A percentile compares a stretch with the other conserved stretches of the same genome.
phyloP scores from a whole-genome alignment of 2,797 vertebrate species.

The Spondyliosoma cantharus region DNA sequence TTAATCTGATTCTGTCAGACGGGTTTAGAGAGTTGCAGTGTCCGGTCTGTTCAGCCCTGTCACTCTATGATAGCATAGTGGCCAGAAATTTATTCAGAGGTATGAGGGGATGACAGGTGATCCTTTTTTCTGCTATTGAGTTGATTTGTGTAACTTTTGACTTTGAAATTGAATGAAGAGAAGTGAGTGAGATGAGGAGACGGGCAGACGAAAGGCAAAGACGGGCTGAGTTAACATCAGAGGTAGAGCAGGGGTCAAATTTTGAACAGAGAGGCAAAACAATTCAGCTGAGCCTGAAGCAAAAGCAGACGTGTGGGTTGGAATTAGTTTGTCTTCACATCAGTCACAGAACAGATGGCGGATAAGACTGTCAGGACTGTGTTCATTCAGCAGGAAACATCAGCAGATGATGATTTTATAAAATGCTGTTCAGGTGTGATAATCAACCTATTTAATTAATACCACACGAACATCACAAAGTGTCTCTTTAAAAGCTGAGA shows the following conservation, averaged over 20 bases:
- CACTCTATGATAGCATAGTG: not conserved
- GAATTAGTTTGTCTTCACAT: conserved; percentile 11
- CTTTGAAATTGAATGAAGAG: conserved; percentile 16
- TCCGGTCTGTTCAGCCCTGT: conserved; percentile 9
- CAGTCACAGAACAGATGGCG: conserved; percentile 29
- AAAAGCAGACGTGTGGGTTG: not conserved
- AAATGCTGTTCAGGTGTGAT: conserved; percentile 22
- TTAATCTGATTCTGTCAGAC: conserved; percentile 58
- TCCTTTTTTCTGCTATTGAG: not conserved
- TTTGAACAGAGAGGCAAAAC: not conserved
- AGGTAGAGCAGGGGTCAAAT: conserved; percentile 1
- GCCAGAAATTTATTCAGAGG: conserved; percentile 13
- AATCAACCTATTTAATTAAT: conserved; percentile 30
- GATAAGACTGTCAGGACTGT: conserved; percentile 17
- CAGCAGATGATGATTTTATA: conserved; percentile 21
- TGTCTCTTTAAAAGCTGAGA: not conserved
- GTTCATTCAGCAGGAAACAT: conserved; percentile 26
- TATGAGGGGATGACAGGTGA: conserved; percentile 17
- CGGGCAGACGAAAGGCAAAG: not conserved
- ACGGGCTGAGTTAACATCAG: not conserved
- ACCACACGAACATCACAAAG: not conserved
- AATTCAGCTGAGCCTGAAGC: not conserved
- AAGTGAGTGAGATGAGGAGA: conserved; percentile 5
- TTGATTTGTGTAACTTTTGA: conserved; percentile 11
- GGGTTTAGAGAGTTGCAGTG: conserved; percentile 22